Evolutionary conservation across 2,888 invertebrate species (phyloP), one percentile per base, ranked within the genome.

Genomic region (Hypsopygia costalis): DNA sequence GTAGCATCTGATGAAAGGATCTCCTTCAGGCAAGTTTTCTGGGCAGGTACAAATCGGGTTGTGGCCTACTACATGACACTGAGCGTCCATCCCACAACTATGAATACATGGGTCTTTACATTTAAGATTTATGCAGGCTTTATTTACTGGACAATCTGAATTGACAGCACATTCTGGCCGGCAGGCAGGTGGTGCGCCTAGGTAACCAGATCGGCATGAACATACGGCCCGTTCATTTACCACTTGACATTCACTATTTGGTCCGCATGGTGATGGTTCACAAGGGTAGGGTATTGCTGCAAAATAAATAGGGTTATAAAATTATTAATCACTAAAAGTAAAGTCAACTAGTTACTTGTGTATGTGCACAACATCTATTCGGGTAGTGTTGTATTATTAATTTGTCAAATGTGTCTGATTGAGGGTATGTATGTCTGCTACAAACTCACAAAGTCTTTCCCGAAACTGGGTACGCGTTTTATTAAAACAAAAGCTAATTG

Each of bases 41-140:
- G 88, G 83, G 58, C 95, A 95, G 46, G 93, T 92, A 66, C 95
- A 95, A 49, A 94, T 92, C 1, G 95, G 95, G 63, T 93, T 94
- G 67, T 96, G 96, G 57, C 93, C 92, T 33, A 94, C 91, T 30
- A 95, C 95, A 76, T 93, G 93, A 58, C 96, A 96, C 43, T 92
- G 87, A 12, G 95, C 94, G 62, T 94, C 93, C 44, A 92, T 88
- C 3, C 95, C 95, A 61, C 95, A 95, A 31, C 93, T 93, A 49
- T 94, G 93, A 29, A 91, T 82, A 62, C 95, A 95, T 6, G 95
- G 95, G 71, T 95, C 93, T 35, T 86, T 88, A 70, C 95, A 96
- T 79, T 94, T 94, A 50, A 92, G 92, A 57, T 92, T 92, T 46
- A 94, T 91, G 62, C 96, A 96, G 8, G 95, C 93, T 76, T 90